These are phyloP conservation scores for Holcopasites calliopsidis DNA, from an alignment of 1,140 invertebrate genomes.

Conservation along the genomic window DNA sequence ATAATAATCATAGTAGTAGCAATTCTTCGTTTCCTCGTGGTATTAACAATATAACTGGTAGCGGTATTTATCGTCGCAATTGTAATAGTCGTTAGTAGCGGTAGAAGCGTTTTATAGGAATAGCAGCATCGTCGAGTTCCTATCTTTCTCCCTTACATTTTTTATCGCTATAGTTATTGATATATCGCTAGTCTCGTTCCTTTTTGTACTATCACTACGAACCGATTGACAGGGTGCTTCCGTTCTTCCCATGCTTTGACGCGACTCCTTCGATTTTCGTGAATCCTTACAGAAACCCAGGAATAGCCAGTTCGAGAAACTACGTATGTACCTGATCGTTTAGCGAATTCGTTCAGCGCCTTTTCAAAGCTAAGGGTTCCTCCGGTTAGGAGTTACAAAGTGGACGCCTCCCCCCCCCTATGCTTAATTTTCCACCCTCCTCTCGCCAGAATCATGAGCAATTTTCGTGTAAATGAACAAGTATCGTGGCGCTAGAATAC, in stretches of 20 bases:
- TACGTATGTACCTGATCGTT: constrained; percentile 32
- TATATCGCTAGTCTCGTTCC: constrained; percentile 36
- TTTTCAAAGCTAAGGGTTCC: constrained; percentile 10
- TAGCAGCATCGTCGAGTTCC: constrained; percentile 23
- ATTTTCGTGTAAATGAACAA: too few species aligned
- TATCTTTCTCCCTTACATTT: not conserved
- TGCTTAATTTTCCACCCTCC: constrained; percentile 27
- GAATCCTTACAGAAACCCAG: constrained; percentile 57
- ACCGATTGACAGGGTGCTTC: constrained; percentile 33
- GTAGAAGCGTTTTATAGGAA: constrained; percentile 42
- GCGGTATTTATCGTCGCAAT: constrained; percentile 18
- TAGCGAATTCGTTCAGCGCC: constrained; percentile 57
- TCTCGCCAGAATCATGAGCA: not conserved
- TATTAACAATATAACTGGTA: too few species aligned
- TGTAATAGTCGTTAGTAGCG: constrained; percentile 43
- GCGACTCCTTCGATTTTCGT: not conserved
- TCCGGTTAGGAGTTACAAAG: constrained; percentile 56
- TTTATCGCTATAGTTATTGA: constrained; percentile 31
- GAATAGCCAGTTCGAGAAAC: constrained; percentile 15
- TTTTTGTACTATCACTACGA: constrained; percentile 57
- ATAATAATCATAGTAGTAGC: too few species aligned
- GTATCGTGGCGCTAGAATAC: too few species aligned
- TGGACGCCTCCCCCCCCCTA: constrained; percentile 46
- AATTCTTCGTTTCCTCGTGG: too few species aligned
- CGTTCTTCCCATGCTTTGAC: constrained; percentile 9